Evolutionary conservation across 2,113 vertebrate species (phyloP).

Genomic region (Albula glossodonta): DNA sequence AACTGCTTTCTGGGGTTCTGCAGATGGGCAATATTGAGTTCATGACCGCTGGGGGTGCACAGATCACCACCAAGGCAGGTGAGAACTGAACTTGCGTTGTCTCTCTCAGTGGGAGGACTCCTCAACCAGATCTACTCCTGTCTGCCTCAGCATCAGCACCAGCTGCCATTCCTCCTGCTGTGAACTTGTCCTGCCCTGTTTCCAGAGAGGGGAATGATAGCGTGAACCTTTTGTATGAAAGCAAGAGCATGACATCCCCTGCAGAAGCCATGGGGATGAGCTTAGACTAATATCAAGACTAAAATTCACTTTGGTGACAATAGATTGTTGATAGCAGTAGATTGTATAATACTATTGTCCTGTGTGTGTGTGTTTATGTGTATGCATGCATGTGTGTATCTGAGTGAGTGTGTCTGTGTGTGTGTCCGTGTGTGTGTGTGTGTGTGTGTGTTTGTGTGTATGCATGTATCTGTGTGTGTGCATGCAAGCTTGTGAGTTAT

Average conservation of each 20-base stretch:
- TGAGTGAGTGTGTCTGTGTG: background rate
- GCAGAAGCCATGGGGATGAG: background rate
- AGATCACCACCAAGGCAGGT: conserved; percentile 88
- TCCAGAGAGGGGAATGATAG: background rate
- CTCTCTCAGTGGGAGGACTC: background rate
- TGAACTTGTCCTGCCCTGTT: background rate
- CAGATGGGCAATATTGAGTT: conserved; percentile 89
- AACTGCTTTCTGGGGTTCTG: conserved; percentile 84
- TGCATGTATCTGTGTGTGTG: background rate
- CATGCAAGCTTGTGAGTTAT: background rate
- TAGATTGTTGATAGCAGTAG: background rate
- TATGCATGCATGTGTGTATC: background rate
- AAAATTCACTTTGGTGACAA: background rate
- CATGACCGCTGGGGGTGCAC: conserved; percentile 89
- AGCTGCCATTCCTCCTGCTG: background rate
- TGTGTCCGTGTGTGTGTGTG: background rate
- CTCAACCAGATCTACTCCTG: background rate
- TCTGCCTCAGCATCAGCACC: background rate
- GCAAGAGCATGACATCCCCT: background rate
- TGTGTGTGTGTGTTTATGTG: background rate
- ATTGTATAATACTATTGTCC: background rate
- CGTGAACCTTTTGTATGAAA: background rate
- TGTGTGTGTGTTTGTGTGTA: conserved; percentile 12
- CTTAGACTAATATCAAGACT: background rate
- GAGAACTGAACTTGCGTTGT: background rate